These are phyloP conservation scores for Thymelicus acteon DNA, from an alignment of 2,888 invertebrate genomes.

Conservation along the genomic window DNA sequence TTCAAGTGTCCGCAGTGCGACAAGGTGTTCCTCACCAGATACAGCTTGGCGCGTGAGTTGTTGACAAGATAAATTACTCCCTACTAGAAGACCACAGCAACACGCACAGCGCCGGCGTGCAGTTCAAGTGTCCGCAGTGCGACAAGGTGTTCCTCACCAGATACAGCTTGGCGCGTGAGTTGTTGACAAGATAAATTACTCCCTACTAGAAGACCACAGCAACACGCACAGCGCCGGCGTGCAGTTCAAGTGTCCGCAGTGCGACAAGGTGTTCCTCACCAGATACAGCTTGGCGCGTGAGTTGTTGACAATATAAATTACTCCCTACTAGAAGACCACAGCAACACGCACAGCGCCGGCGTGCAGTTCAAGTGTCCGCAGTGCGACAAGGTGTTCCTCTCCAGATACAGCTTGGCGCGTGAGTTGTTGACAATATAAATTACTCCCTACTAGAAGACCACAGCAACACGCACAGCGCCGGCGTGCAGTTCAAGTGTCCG, in stretches of 20 bases:
- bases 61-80: constrained; percentile 39
- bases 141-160: constrained; percentile 51
- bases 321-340: constrained; percentile 73
- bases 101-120: constrained; percentile 76
- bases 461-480: constrained; percentile 77
- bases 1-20: constrained; percentile 75
- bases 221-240: constrained; percentile 78
- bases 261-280: constrained; percentile 55
- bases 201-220: constrained; percentile 73
- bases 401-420: neutral
- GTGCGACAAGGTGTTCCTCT: constrained; percentile 58
- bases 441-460: constrained; percentile 74
- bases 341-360: constrained; percentile 77
- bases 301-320: neutral
- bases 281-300: neutral
- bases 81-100: constrained; percentile 74
- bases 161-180: neutral
- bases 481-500: constrained; percentile 74
- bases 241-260: constrained; percentile 73
- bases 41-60: neutral
- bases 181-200: too few species aligned
- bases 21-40: constrained; percentile 47
- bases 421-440: neutral
- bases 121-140: constrained; percentile 75
- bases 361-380: constrained; percentile 74